phyloP scores from a whole-genome alignment of 2,888 invertebrate genomes.

The Trachelus tabidus region DNA sequence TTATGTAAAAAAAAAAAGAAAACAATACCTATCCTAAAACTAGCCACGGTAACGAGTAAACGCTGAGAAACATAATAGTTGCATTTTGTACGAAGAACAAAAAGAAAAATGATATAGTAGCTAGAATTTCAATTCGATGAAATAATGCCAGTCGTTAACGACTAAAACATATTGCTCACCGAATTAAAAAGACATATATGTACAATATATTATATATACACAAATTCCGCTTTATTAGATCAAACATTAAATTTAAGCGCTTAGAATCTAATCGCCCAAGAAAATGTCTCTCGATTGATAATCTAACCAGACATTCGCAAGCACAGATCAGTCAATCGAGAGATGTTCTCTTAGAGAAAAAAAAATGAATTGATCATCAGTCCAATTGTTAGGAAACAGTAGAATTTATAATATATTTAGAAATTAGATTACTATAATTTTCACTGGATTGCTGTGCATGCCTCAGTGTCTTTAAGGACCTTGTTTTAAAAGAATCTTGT shows the following conservation, averaged over 20 bases:
- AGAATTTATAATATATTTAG: not conserved
- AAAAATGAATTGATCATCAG: not conserved
- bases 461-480: not conserved
- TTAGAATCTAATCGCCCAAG: no score
- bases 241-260: no score
- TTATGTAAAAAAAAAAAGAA: conserved; percentile 26
- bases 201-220: no score
- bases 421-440: not conserved
- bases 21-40: not conserved
- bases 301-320: no score
- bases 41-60: conserved; percentile 1
- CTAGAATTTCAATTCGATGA: not conserved
- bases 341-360: not conserved
- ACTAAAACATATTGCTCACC: no score
- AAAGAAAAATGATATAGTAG: not conserved
- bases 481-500: not conserved
- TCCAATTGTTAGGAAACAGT: not conserved
- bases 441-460: not conserved
- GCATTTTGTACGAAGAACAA: not conserved
- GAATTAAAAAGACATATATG: no score
- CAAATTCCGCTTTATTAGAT: no score
- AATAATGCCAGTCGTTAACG: not conserved
- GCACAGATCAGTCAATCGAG: not conserved
- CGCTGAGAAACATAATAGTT: not conserved
- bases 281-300: no score